A percentile compares a stretch with the other conserved stretches of the same genome.
Evolutionary conservation across 1,140 invertebrate species (phyloP).

Genomic region (Uloborus diversus): DNA sequence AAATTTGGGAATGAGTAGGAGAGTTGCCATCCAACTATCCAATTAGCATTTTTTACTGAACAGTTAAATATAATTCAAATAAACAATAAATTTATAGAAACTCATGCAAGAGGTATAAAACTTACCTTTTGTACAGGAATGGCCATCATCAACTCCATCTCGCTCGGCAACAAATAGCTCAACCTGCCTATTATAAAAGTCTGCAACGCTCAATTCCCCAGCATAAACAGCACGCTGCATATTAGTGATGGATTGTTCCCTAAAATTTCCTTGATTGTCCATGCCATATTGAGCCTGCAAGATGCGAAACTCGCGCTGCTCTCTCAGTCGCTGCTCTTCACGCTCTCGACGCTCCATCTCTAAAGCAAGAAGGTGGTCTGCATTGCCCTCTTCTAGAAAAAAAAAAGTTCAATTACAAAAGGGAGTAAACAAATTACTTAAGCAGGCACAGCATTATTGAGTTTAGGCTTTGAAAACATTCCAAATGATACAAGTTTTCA

Average conservation of each 20-base stretch:
- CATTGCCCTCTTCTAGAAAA: constrained; percentile 67
- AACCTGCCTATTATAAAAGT: constrained; percentile 84
- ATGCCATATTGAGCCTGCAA: constrained; percentile 86
- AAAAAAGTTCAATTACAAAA: background rate
- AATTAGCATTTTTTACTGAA: too few relatives aligned
- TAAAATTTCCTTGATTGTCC: constrained; percentile 84
- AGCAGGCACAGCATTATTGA: background rate
- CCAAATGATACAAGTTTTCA: too few relatives aligned
- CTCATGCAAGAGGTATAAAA: too few relatives aligned
- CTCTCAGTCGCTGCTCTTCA: constrained; percentile 75
- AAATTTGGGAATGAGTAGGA: too few relatives aligned
- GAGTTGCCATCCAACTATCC: too few relatives aligned
- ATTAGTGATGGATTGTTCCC: constrained; percentile 81
- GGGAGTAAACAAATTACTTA: background rate
- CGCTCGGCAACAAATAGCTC: constrained; percentile 78
- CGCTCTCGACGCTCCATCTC: constrained; percentile 74
- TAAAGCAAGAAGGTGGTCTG: constrained; percentile 70
- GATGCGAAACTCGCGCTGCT: constrained; percentile 83
- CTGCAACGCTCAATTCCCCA: constrained; percentile 83
- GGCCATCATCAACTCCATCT: constrained; percentile 82
- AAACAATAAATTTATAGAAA: too few relatives aligned
- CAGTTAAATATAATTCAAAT: too few relatives aligned
- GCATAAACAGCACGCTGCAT: constrained; percentile 85
- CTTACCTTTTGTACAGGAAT: constrained; percentile 77
- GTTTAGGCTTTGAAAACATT: background rate